phyloP scores from a whole-genome alignment of 2,888 invertebrate genomes.

The Drosophila nigricruria region DNA sequence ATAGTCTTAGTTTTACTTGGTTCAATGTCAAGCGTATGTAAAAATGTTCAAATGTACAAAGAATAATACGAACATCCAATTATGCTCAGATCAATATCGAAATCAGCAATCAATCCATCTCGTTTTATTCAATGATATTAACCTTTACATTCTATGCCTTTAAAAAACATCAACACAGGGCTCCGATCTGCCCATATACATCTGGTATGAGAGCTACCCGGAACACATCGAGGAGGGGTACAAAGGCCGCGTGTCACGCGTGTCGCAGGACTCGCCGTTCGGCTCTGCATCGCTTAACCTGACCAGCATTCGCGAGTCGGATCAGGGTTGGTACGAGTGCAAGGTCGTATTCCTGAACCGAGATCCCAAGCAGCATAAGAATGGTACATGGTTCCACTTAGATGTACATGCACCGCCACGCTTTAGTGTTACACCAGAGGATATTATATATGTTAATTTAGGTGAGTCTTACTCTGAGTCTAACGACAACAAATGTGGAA shows the following conservation, averaged over 20 bases:
- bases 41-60: conserved; percentile 28
- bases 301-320: conserved; percentile 96
- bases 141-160: conserved; percentile 29
- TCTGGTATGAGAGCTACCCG: conserved; percentile 99
- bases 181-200: conserved; percentile 98
- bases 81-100: conserved; percentile 14
- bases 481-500: conserved; percentile 17
- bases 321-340: conserved; percentile 99
- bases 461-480: conserved; percentile 85
- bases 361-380: conserved; percentile 95
- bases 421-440: conserved; percentile 97
- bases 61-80: background rate
- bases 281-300: conserved; percentile 97
- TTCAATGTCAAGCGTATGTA: conserved; percentile 30
- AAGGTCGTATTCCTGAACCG: conserved; percentile 98
- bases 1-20: conserved; percentile 19
- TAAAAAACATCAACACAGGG: conserved; percentile 87
- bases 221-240: conserved; percentile 98
- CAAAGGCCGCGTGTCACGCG: conserved; percentile 95
- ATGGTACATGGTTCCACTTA: conserved; percentile 99
- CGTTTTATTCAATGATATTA: conserved; percentile 14
- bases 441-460: conserved; percentile 98
- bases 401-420: conserved; percentile 98
- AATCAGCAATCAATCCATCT: background rate
- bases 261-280: conserved; percentile 94